Percentiles rank a stretch among this genome's conserved stretches.
phyloP scores from a whole-genome alignment of 2,113 vertebrate species.

The Taurulus bubalis region DNA sequence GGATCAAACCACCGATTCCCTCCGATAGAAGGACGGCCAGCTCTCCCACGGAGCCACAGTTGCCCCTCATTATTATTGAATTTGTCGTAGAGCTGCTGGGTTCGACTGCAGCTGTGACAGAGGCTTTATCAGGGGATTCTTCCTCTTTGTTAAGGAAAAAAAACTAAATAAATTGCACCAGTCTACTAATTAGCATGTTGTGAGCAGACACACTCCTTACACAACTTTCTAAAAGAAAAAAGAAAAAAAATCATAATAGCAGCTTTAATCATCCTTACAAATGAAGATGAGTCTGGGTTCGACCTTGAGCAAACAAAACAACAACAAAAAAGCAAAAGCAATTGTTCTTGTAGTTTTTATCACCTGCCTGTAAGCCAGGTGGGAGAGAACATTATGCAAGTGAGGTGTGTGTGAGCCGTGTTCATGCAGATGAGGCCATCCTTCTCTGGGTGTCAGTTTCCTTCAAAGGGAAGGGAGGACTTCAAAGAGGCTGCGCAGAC shows the following conservation, averaged over 20 bases:
- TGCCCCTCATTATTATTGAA: background rate
- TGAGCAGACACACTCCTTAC: background rate
- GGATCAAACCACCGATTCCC: background rate
- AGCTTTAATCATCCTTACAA: constrained; percentile 52
- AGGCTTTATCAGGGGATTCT: background rate
- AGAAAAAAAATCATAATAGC: background rate
- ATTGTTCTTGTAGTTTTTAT: constrained; percentile 19
- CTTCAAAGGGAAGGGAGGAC: constrained; percentile 62
- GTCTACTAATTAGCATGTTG: constrained; percentile 29
- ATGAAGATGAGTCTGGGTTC: constrained; percentile 20
- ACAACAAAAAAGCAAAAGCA: constrained; percentile 20
- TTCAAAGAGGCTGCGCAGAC: constrained; percentile 58
- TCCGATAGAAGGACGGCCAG: background rate
- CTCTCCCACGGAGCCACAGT: background rate
- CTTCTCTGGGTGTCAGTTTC: constrained; percentile 67
- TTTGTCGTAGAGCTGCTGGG: background rate
- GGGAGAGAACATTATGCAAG: constrained; percentile 53
- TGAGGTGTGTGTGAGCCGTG: constrained; percentile 32
- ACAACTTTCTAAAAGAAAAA: background rate
- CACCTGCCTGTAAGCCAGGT: constrained; percentile 52
- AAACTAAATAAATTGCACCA: constrained; percentile 11
- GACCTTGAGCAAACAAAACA: constrained; percentile 58
- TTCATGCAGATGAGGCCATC: constrained; percentile 64
- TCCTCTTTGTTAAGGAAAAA: background rate
- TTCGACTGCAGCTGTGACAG: background rate